Evolutionary conservation across 2,113 vertebrate genomes (phyloP).

Genomic region (Tor tambroides): DNA sequence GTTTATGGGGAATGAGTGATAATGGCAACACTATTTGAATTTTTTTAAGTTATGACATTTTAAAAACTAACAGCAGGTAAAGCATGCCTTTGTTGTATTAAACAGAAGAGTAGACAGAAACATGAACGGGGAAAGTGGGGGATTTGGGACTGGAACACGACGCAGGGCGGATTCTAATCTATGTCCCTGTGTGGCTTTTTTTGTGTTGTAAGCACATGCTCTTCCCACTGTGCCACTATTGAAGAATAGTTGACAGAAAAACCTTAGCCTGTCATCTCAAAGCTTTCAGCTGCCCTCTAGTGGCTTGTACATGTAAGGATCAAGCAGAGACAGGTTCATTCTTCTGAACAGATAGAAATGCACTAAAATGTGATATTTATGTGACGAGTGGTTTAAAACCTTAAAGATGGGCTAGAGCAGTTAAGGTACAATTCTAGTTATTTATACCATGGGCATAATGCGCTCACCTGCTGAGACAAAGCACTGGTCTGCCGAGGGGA

Average conservation of each 20-base stretch:
- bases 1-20: neutral
- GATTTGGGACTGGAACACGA: neutral
- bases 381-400: neutral
- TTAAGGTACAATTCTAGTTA: neutral
- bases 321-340: neutral
- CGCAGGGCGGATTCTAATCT: neutral
- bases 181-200: neutral
- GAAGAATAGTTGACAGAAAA: neutral
- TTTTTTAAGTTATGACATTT: too few relatives aligned
- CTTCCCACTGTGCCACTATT: neutral
- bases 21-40: too few relatives aligned
- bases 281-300: constrained; percentile 26
- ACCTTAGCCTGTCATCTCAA: neutral
- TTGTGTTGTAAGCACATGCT: neutral
- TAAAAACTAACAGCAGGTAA: neutral
- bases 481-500: constrained; percentile 94
- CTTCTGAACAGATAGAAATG: neutral
- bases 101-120: neutral
- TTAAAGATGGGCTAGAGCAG: neutral
- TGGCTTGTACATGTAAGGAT: neutral
- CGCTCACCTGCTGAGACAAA: constrained; percentile 92
- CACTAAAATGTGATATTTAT: neutral
- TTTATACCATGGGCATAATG: neutral
- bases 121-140: too few relatives aligned
- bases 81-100: neutral